phyloP scores from a whole-genome alignment of 2,797 vertebrate species.

The Schizothorax lantsangensis region DNA sequence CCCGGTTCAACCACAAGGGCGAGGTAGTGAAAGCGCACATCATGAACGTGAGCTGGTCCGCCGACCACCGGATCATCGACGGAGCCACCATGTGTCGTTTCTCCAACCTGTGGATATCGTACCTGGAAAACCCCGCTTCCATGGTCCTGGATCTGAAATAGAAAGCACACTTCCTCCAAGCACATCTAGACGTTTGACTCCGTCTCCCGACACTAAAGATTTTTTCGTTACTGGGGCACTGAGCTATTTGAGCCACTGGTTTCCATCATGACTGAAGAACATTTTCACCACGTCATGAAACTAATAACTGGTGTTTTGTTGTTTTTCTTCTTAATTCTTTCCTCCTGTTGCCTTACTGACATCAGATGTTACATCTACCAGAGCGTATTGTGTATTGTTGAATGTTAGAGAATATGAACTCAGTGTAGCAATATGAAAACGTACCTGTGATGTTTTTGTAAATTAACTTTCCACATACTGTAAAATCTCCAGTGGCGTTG shows the following conservation, averaged over 20 bases:
- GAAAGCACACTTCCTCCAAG: slow-evolving; percentile 46
- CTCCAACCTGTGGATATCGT: slow-evolving; percentile 94
- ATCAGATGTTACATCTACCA: slow-evolving; percentile 30
- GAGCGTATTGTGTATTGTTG: slow-evolving; percentile 4
- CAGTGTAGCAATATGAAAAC: slow-evolving; percentile 31
- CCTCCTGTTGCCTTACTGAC: slow-evolving; percentile 70
- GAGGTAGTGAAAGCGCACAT: slow-evolving; percentile 87
- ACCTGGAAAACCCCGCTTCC: slow-evolving; percentile 90
- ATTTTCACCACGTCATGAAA: slow-evolving; percentile 11
- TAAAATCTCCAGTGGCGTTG: slow-evolving; percentile 29
- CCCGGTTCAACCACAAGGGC: slow-evolving; percentile 84
- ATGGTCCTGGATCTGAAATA: slow-evolving; percentile 96
- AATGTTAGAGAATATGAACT: slow-evolving; percentile 40
- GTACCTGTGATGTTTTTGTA: slow-evolving; percentile 12
- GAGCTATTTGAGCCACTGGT: background rate
- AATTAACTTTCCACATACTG: background rate
- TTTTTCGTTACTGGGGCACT: slow-evolving; percentile 26
- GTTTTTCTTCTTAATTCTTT: slow-evolving; percentile 57
- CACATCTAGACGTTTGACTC: slow-evolving; percentile 22
- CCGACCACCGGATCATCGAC: slow-evolving; percentile 94
- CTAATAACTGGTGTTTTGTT: slow-evolving; percentile 34
- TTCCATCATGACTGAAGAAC: slow-evolving; percentile 20
- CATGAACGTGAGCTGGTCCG: slow-evolving; percentile 97
- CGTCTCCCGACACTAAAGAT: slow-evolving; percentile 8
- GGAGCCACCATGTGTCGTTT: slow-evolving; percentile 96